Base-by-base conservation (phyloP, 1,140 invertebrate species). In the Homalodisca vitripennis region DNA sequence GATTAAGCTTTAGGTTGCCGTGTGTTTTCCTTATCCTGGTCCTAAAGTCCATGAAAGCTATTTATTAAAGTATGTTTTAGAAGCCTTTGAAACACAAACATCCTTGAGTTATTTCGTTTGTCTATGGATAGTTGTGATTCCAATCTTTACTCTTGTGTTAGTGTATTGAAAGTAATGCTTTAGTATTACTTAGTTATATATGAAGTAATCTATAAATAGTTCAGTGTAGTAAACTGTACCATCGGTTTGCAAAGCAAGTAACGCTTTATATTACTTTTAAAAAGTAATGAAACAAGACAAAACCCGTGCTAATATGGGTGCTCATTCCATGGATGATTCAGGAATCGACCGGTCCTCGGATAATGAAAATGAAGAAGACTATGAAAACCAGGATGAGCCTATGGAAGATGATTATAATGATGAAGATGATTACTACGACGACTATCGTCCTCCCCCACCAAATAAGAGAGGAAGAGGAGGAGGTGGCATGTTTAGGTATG, bases 381-480 rank as follows among this genome's bases (percentile, higher is more conserved):
- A 55, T 47, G 60, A 41, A 34, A 69, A 70, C 24, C 70, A 68
- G 10, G 69, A 70, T 34, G 70, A 71, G 30, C 57, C 53, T 17
- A 71, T 72, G 70, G 53, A 65, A 24, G 64, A 68, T 24, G 71
- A 72, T 29, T 70, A 68, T 32, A 65, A 66, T 17, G 70, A 70
- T 30, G 72, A 73, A 22, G 70, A 68, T 26, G 67, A 66, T 60
- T 62, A 65, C 27, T 66, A 69, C 22, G 64, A 62, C 32, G 26
- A 48, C 31, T 34, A 69, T 51, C 12, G 67, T 64, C 34, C 34
- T 81, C 70, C 78, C 83, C 72, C 82, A n/a, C 70, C 70, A 1
- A 66, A 41, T 34, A 48, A 63, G 14, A 69, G 63, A 67, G 62
- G 63, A 22, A 46, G 71, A 20, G 67, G 71, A 29, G 55, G 71